Base-by-base conservation (phyloP, 1,140 invertebrate species). In the Polyergus mexicanus region DNA sequence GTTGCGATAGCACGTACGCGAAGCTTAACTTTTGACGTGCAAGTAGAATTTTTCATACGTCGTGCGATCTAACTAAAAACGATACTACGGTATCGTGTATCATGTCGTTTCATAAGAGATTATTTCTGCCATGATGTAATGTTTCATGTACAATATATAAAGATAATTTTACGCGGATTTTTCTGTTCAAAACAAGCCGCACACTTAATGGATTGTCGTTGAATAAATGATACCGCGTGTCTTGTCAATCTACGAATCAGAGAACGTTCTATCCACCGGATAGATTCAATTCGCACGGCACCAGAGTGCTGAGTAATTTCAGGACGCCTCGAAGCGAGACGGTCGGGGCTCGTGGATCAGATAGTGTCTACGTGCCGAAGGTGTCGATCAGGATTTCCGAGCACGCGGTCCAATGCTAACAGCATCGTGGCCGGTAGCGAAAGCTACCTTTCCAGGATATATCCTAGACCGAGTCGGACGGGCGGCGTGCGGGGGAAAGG, bases 321-420 rank as follows among this genome's bases (percentile, higher is more conserved):
- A 25, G 63, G 71, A 22, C n/a, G 62, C 47, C 38, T 62, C 62
- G 71, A 41, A 58, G 85, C 22, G 25, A 51, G 47, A 38, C 65
- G 83, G 83, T 86, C 83, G 74, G 60, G 68, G 19, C 32, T 41
- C 71, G 78, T 77, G 84, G 75, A 92, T 89, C 84, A 66, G 80
- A 91, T 89, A 89, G 86, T 86, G 86, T 89, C 86, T 91, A 89
- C 84, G 86, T 81, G 89, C 83, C 78, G 89, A 86, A 86, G 90
- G 88, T 85, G 88, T 85, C 86, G 86, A 93, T 93, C 90, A 92
- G 88, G 91, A 92, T 94, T 94, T 94, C 93, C 89, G 86, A 90
- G 92, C 93, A 94, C 93, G 93, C 93, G 93, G 91, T 89, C 77
- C 87, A 88, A 91, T 91, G 91, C 91, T 92, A 93, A 94, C 91